Evolutionary conservation across 64 coral and sea anemone genomes (phyloP), one percentile per base, ranked within the genome.

Genomic region (Platygyra sinensis): DNA sequence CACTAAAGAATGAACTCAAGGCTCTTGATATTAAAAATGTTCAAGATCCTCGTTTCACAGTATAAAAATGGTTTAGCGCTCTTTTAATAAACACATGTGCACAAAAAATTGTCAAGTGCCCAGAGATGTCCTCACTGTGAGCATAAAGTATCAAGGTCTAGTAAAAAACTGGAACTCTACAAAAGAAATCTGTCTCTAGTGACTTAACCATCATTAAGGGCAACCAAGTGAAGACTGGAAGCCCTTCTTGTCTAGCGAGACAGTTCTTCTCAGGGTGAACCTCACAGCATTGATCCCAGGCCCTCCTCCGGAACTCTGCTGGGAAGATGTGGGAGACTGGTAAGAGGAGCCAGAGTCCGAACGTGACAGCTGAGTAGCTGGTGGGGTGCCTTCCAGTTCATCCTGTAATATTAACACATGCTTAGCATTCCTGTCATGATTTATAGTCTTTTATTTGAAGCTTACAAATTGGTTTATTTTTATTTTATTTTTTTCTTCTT

Each of bases 221-320:
- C 22, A 2, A 69, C 0, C 22, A 69, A 69, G 22, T 25, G 11
- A 69, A 27, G 20, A 24, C 20, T 71, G 63, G 24, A 71, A 76
- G 4, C 79, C 89, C 72, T 91, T 91, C 29, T 75, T 82, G 36
- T 91, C 89, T 2, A 91, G 42, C 2, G 90, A 86, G 28, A 92
- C 74, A 16, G 90, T 92, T n/a, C 90, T 36, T 42, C 85, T 87
- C 2, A 92, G 30, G 0, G 90, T 86, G 20, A 92, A 92, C 17
- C 90, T 77, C 2, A 92, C 90, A 33, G 90, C 67, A 19, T 84
- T 78, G 74, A 86, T 78, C 7, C 85, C 90, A 27, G 90, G 28
- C 1, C 46, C 83, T 14, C 72, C 76, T 16, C 78, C 83, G 62
- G 73, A 31, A 20, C 90, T 75, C 52, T 91, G 80, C 51, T 82